A percentile compares a stretch with the other conserved stretches of the same genome.
Evolutionary conservation across 1,140 invertebrate genomes (phyloP).

Genomic region (Pogonognathellus flavescens): DNA sequence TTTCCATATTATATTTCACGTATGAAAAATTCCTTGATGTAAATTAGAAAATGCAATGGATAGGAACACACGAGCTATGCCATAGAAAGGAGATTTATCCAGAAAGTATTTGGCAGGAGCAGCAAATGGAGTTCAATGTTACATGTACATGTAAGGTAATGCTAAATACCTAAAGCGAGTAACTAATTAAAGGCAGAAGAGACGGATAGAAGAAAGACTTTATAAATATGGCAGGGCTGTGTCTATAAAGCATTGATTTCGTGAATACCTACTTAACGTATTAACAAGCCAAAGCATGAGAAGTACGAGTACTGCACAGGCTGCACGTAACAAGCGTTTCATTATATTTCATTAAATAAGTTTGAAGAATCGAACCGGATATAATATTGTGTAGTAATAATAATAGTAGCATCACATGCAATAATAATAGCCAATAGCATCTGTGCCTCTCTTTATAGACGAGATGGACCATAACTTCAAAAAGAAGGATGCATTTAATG

Average conservation of each 20-base stretch:
- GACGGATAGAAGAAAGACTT: background rate
- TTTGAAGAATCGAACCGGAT: constrained; percentile 24
- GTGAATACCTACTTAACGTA: constrained; percentile 36
- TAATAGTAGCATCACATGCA: background rate
- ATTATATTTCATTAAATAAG: background rate
- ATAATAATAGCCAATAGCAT: too few relatives aligned
- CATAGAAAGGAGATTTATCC: too few relatives aligned
- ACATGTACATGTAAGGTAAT: background rate
- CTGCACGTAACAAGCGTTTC: background rate
- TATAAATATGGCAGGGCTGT: background rate
- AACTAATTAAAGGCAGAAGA: constrained; percentile 37
- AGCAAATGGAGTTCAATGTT: background rate
- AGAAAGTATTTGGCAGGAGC: too few relatives aligned
- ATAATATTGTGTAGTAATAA: background rate
- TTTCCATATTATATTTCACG: background rate
- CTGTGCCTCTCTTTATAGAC: too few relatives aligned
- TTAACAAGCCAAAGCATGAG: background rate
- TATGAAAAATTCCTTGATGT: background rate
- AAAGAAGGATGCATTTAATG: constrained; percentile 28
- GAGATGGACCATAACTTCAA: background rate
- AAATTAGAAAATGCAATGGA: too few relatives aligned
- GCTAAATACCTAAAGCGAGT: background rate
- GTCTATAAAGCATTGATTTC: constrained; percentile 33
- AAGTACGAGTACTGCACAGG: background rate
- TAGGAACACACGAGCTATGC: too few relatives aligned